Evolutionary conservation across 2,888 invertebrate species (phyloP).

Genomic region (Acholoe squamosa): DNA sequence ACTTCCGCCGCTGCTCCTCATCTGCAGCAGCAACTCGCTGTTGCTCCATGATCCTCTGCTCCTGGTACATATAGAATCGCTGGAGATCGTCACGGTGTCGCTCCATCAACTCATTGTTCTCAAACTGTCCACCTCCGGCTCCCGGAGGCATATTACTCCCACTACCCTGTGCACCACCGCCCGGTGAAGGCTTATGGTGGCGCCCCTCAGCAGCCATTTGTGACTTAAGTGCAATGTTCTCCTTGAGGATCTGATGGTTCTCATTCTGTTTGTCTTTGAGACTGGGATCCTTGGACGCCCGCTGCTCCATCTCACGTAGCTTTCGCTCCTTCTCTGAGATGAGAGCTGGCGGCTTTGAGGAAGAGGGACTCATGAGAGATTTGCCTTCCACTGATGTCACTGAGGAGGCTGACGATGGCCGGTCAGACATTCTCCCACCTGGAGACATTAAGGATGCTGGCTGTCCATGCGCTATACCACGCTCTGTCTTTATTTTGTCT

Average conservation of each 20-base stretch:
- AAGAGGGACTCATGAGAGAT: neutral
- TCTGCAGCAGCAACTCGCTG: constrained; percentile 60
- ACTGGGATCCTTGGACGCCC: constrained; percentile 43
- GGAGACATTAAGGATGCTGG: neutral
- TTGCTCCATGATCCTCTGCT: constrained; percentile 84
- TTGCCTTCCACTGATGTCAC: neutral
- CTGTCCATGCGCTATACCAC: neutral
- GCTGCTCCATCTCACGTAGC: constrained; percentile 57
- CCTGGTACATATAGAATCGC: constrained; percentile 85
- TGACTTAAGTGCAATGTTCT: constrained; percentile 82
- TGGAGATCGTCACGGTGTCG: constrained; percentile 79
- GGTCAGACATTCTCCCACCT: neutral
- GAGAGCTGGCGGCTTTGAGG: constrained; percentile 64
- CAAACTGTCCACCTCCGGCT: neutral
- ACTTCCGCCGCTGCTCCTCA: constrained; percentile 53
- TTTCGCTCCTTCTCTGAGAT: constrained; percentile 66
- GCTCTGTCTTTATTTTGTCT: constrained; percentile 53
- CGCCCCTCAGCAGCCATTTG: constrained; percentile 78
- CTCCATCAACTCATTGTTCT: constrained; percentile 68
- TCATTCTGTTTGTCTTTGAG: constrained; percentile 82
- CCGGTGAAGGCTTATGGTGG: constrained; percentile 71
- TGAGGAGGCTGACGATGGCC: neutral
- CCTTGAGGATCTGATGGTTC: constrained; percentile 82
- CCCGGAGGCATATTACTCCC: neutral
- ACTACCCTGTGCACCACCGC: constrained; percentile 73